Conservation (phyloP, 2,113 vertebrate species). For the Eudyptes chrysolophus region DNA sequence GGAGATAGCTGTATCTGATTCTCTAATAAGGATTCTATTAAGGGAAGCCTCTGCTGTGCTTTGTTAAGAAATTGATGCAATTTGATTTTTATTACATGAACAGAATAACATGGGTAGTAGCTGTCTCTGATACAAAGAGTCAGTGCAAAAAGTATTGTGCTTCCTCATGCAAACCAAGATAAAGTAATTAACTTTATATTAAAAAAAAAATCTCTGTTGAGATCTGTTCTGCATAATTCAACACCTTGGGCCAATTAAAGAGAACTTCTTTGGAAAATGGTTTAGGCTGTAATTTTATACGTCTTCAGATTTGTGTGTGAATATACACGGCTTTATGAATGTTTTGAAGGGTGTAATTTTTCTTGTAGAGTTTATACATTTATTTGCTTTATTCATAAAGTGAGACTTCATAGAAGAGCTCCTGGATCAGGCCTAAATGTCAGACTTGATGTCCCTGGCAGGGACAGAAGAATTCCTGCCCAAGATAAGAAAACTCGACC, state of each 20-base stretch:
- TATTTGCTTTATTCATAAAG: neutral
- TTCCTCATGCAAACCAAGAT: constrained; percentile 43
- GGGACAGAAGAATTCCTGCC: neutral
- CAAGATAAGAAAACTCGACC: neutral
- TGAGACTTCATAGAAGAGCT: neutral
- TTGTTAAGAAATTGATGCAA: constrained; percentile 67
- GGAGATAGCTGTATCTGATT: constrained; percentile 50
- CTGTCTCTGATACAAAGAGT: constrained; percentile 30
- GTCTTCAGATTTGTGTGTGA: neutral
- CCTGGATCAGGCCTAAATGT: neutral
- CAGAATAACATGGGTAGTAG: constrained; percentile 36
- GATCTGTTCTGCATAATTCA: constrained; percentile 61
- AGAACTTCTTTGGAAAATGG: constrained; percentile 15
- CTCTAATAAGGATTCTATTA: constrained; percentile 60
- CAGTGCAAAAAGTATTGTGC: constrained; percentile 36
- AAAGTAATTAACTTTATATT: constrained; percentile 65
- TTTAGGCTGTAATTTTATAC: constrained; percentile 32
- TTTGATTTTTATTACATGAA: constrained; percentile 69
- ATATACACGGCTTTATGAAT: neutral
- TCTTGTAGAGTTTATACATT: neutral
- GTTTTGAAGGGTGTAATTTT: constrained; percentile 19
- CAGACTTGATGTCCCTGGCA: neutral
- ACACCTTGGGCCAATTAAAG: constrained; percentile 52
- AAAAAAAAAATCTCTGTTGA: constrained; percentile 53
- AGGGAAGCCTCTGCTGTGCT: constrained; percentile 38